Base-by-base conservation (phyloP, 2,797 vertebrate species). In the Urophycis tenuis region DNA sequence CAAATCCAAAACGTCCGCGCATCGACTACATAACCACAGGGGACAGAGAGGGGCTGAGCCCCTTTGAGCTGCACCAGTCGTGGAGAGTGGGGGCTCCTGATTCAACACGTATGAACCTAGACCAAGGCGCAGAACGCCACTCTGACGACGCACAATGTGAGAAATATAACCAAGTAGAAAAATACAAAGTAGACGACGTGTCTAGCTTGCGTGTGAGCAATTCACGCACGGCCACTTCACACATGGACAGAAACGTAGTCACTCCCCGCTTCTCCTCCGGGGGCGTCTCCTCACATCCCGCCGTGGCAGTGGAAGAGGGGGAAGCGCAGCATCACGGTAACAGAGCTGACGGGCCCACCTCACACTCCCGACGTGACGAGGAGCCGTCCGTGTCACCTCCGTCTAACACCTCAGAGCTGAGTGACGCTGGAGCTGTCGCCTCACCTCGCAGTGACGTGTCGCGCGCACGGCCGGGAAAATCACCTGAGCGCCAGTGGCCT, bases 1-100 rank as follows among this genome's bases (percentile, higher is more conserved):
- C 83, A 6, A 10, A 64, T 32, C 77, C 80, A 10, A 91, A 92
- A 86, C 83, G 83, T 15, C 81, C 67, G 29, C 87, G 84, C 77
- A 84, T 53, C 34, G 84, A 89, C 33, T 79, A 30, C 33, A 12
- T 29, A 10, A 36, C 64, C 73, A 14, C 31, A 75, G 73, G 73
- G 60, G 36, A 82, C 29, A 11, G 30, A 2, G 29, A 39, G 17
- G 73, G 30, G 9, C 71, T 78, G 77, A 79, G 17, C 74, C 71
- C 2, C 60, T 84, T 83, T 22, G 36, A 83, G 34, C 80, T 85
- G 74, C 41, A 77, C 29, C 72, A 81, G 79, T 78, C 76, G 31
- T 82, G 29, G 10, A 14, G 5, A 10, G 22, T 3, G 60, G 10
- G 0, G 10, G 2, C 22, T 0, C 1, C 60, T 11, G 60, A 29